A percentile compares a stretch with the other conserved stretches of the same genome.
These are phyloP conservation scores for Tokudaia muenninki DNA, from an alignment of 2,797 vertebrate species.

Conservation along the genomic window DNA sequence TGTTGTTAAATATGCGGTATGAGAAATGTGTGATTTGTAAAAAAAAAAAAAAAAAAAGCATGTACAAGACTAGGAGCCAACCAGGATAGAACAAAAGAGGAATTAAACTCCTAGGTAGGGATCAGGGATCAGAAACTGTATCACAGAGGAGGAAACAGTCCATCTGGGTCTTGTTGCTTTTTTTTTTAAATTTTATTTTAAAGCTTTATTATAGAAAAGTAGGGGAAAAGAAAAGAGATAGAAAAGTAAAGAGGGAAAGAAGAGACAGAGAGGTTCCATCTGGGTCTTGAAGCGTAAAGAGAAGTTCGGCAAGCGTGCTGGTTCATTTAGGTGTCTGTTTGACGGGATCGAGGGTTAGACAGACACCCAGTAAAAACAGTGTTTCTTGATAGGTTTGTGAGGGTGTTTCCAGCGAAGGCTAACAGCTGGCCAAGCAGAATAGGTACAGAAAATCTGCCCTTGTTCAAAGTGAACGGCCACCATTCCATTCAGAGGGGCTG, in stretches of 20 bases:
- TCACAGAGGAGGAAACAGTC: not conserved
- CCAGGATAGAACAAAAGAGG: not conserved
- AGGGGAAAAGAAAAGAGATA: no score
- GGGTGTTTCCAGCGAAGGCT: not conserved
- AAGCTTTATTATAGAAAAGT: no score
- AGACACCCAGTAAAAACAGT: no score
- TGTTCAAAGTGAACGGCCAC: not conserved
- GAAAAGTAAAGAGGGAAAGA: no score
- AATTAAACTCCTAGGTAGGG: not conserved
- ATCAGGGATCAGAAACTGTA: not conserved
- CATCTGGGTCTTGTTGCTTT: not conserved
- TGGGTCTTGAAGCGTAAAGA: constrained; percentile 36
- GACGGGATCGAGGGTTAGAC: not conserved
- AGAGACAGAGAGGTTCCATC: not conserved
- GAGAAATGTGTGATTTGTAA: not conserved
- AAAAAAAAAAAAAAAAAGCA: not conserved
- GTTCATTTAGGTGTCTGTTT: not conserved
- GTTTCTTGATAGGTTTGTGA: not conserved
- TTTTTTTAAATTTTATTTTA: no score
- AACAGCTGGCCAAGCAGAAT: not conserved
- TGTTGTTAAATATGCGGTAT: not conserved
- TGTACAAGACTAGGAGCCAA: not conserved
- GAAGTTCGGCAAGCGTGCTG: not conserved
- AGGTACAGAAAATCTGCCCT: not conserved
- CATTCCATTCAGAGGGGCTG: not conserved